Percentiles rank a stretch among this genome's conserved stretches.
phyloP scores from a whole-genome alignment of 2,113 vertebrate genomes.

The Pelobates fuscus region DNA sequence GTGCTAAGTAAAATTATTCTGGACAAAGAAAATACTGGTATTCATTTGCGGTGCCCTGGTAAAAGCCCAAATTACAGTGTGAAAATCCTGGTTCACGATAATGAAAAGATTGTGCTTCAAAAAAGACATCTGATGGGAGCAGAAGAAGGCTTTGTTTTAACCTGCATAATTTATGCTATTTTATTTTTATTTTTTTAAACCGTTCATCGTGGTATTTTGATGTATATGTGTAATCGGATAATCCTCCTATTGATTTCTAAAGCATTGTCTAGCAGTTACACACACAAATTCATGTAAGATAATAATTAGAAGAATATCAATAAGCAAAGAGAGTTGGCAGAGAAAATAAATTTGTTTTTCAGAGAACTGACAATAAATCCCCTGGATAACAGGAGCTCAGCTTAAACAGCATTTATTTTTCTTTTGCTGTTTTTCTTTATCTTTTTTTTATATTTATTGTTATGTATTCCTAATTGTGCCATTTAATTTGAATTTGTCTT shows the following conservation, averaged over 20 bases:
- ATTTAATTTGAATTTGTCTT: conserved; percentile 67
- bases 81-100: not conserved
- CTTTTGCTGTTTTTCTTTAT: not conserved
- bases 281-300: conserved; percentile 50
- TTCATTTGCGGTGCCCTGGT: not conserved
- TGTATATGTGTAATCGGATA: conserved; percentile 54
- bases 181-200: conserved; percentile 52
- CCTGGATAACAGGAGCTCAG: conserved; percentile 53
- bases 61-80: conserved; percentile 17
- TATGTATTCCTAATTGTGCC: conserved; percentile 65
- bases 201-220: conserved; percentile 47
- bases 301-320: conserved; percentile 60
- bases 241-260: conserved; percentile 58
- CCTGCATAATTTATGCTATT: conserved; percentile 43
- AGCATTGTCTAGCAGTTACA: conserved; percentile 61
- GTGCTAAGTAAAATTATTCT: conserved; percentile 1
- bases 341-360: conserved; percentile 62
- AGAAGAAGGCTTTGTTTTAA: conserved; percentile 29
- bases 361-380: conserved; percentile 60
- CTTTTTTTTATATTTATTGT: conserved; percentile 47
- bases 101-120: conserved; percentile 17
- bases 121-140: conserved; percentile 27
- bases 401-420: conserved; percentile 63
- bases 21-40: conserved; percentile 12
- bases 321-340: conserved; percentile 58